A percentile compares a stretch with the other conserved stretches of the same genome.
These are phyloP conservation scores for Pseudocheirus occidentalis DNA, from an alignment of 2,797 vertebrate genomes.

Conservation along the genomic window DNA sequence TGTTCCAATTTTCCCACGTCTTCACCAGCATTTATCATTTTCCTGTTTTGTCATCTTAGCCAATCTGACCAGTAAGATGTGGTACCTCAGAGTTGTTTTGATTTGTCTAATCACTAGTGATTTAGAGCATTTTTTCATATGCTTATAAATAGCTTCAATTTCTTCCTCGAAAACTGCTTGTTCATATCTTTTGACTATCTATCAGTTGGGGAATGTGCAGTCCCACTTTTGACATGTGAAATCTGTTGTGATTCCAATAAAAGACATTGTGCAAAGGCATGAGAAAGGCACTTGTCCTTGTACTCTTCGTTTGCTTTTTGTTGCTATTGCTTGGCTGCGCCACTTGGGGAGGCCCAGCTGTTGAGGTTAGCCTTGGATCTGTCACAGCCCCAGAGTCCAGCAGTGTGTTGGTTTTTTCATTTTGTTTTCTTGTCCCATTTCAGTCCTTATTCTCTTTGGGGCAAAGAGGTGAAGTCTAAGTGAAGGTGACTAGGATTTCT, in stretches of 20 bases:
- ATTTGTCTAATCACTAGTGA: too few relatives aligned
- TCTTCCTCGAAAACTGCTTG: too few relatives aligned
- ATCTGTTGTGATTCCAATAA: conserved; percentile 48
- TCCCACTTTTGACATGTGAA: conserved; percentile 38
- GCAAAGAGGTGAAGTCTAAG: not conserved
- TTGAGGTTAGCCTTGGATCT: conserved; percentile 7
- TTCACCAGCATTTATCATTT: too few relatives aligned
- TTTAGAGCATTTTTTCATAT: too few relatives aligned
- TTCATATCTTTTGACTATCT: too few relatives aligned
- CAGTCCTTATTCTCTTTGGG: conserved; percentile 37
- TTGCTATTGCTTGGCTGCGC: not conserved
- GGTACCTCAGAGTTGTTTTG: too few relatives aligned
- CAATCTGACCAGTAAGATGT: too few relatives aligned
- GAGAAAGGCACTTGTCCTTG: conserved; percentile 18
- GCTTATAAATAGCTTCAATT: too few relatives aligned
- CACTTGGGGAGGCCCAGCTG: not conserved
- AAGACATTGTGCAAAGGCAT: not conserved
- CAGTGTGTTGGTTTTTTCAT: not conserved
- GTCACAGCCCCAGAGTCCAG: conserved; percentile 8
- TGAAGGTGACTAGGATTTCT: not conserved
- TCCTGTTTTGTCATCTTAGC: too few relatives aligned
- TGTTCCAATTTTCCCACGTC: too few relatives aligned
- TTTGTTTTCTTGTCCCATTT: not conserved
- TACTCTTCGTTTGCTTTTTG: not conserved
- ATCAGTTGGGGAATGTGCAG: not conserved